Percentiles rank a stretch among this genome's conserved stretches.
Evolutionary conservation across 1,140 invertebrate species (phyloP).

Genomic region (Bombus impatiens): DNA sequence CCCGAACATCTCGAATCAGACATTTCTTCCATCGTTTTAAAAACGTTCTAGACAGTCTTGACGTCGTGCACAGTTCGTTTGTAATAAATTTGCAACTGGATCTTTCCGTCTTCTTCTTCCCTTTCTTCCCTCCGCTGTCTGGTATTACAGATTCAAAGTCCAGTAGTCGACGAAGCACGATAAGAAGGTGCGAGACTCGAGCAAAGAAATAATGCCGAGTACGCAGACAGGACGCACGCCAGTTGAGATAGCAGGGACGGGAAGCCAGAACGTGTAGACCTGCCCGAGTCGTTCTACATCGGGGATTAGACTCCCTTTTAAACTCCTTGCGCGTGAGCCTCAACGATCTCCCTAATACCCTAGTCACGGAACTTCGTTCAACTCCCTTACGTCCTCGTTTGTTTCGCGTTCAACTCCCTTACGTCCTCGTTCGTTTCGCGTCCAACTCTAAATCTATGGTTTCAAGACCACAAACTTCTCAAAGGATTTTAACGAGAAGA

Average conservation of each 20-base stretch:
- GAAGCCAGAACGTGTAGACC: constrained; percentile 19
- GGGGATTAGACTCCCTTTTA: constrained; percentile 25
- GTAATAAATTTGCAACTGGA: not conserved
- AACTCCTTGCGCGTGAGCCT: not conserved
- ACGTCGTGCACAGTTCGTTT: not conserved
- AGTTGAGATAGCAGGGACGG: constrained; percentile 23
- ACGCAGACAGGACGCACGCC: constrained; percentile 27
- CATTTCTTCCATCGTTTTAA: not conserved
- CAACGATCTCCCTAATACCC: constrained; percentile 14
- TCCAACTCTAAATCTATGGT: not conserved
- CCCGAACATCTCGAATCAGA: not conserved
- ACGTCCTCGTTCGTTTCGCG: not conserved
- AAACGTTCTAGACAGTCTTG: not conserved
- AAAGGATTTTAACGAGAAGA: too few species aligned
- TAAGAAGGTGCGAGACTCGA: constrained; percentile 13
- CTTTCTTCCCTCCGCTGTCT: not conserved
- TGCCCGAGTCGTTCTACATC: constrained; percentile 8
- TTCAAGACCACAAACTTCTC: not conserved
- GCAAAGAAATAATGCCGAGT: constrained; percentile 23
- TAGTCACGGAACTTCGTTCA: not conserved
- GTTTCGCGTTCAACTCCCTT: not conserved
- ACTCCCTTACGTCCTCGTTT: too few species aligned
- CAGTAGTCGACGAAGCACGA: constrained; percentile 12
- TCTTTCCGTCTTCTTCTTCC: too few species aligned
- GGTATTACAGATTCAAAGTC: not conserved